Base-by-base conservation (phyloP, 2,797 vertebrate species). In the Enteromius fasciolatus region DNA sequence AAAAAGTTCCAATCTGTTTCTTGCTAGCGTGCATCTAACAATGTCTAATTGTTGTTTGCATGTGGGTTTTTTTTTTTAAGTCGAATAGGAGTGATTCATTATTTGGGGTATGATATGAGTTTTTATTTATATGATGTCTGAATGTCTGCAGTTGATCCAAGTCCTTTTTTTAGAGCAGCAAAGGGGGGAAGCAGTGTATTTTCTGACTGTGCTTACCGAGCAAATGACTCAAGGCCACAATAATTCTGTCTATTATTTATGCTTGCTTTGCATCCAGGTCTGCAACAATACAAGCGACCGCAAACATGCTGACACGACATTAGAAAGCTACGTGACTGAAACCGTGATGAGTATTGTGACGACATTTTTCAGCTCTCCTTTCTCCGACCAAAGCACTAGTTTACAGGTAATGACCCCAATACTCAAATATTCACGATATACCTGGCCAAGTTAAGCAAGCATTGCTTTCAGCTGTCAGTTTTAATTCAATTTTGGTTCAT, bases 371-470 rank as follows among this genome's bases (percentile, higher is more conserved):
- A 99, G 98, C 88, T 99, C 98, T 9, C 98, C 98, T 0, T 99
- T 99, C 93, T 99, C 98, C 8, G 98, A 99, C 92, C 98, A 99
- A 94, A 99, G 98, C 91, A 99, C 98, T 6, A 99, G 98, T 69
- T 91, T 99, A 89, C 98, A 99, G 98, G 98, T 99, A 94, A 91
- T 70, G n/a, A 48, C 48, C 36, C 20, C 52, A 33, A 17, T 25
- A 75, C 25, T 31, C 25, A 20, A 66, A 66, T 66, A 39, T 39
- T 23, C 20, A 3, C 67, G 9, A 20, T 41, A 5, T 57, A n/a
- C 31, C n/a, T 73, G 46, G 44, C 12, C 3, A 52, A 14, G 18
- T 73, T n/a, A 14, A 14, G 46, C 7, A 31, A 31, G 20, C 33
- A 5, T n/a, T 50, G 46, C 46, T 52, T 73, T 14, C 28, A 80